A percentile compares a stretch with the other conserved stretches of the same genome.
phyloP scores from a whole-genome alignment of 2,113 vertebrate genomes.

The Sinocyclocheilus anophthalmus region DNA sequence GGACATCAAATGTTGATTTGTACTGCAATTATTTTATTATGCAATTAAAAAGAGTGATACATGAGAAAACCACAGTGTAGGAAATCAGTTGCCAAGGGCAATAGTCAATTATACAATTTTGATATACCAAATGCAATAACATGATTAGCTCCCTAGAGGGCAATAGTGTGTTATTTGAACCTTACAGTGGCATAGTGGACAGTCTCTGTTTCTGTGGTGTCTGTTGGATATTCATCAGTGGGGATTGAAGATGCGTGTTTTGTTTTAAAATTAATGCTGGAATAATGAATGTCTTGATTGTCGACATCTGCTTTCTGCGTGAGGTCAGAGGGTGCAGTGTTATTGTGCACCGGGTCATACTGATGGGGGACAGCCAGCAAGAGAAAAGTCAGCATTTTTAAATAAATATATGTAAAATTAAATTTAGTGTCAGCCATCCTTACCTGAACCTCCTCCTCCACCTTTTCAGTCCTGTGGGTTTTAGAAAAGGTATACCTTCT shows the following conservation, averaged over 20 bases:
- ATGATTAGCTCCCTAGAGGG: neutral
- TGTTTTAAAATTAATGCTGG: neutral
- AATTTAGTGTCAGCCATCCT: neutral
- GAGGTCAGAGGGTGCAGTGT: neutral
- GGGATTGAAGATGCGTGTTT: neutral
- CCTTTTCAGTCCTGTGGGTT: neutral
- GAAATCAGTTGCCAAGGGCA: no score
- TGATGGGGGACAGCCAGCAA: neutral
- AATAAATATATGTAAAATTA: neutral
- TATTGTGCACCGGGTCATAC: neutral
- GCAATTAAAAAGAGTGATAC: neutral
- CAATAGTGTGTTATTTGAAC: neutral
- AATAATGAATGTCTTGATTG: slow-evolving; percentile 16
- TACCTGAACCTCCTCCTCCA: neutral
- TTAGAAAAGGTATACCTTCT: slow-evolving; percentile 6
- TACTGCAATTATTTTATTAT: neutral
- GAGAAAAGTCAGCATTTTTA: neutral
- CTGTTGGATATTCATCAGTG: neutral
- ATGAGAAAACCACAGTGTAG: neutral
- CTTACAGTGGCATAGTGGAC: slow-evolving; percentile 1
- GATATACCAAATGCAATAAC: neutral
- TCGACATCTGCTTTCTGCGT: neutral
- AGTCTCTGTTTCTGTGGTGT: neutral
- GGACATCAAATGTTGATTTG: neutral
- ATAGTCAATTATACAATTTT: neutral